Conservation (phyloP, 1,140 invertebrate genomes). For the Neodiprion virginianus region DNA sequence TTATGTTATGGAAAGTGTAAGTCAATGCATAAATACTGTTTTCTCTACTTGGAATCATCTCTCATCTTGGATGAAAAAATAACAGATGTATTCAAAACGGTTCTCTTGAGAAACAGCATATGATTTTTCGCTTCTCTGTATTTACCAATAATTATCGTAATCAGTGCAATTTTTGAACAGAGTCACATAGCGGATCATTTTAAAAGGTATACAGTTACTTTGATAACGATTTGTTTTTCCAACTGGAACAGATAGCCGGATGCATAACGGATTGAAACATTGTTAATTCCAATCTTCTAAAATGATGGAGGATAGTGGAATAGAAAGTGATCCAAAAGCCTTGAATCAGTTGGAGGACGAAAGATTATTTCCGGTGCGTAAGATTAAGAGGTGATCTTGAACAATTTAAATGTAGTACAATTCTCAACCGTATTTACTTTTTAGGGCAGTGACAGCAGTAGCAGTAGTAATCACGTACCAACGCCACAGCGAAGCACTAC, state of each 20-base stretch:
- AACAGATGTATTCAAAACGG: not conserved
- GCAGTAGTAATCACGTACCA: slow-evolving; percentile 55
- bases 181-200: not conserved
- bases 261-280: not conserved
- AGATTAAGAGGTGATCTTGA: slow-evolving; percentile 20
- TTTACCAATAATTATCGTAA: not conserved
- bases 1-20: too few species aligned
- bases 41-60: not conserved
- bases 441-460: slow-evolving; percentile 60
- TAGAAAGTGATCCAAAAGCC: slow-evolving; percentile 68
- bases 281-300: not conserved
- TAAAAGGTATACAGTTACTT: not conserved
- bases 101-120: not conserved
- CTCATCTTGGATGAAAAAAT: not conserved
- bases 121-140: not conserved
- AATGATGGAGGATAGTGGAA: slow-evolving; percentile 71
- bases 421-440: slow-evolving; percentile 30
- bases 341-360: slow-evolving; percentile 55
- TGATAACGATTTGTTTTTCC: not conserved
- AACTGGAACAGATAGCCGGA: not conserved
- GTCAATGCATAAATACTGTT: not conserved
- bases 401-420: slow-evolving; percentile 18
- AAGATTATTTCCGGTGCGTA: slow-evolving; percentile 57
- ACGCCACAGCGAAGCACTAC: slow-evolving; percentile 40
- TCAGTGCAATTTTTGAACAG: too few species aligned